phyloP scores from a whole-genome alignment of 2,888 invertebrate genomes.

The Uropetala carovei region DNA sequence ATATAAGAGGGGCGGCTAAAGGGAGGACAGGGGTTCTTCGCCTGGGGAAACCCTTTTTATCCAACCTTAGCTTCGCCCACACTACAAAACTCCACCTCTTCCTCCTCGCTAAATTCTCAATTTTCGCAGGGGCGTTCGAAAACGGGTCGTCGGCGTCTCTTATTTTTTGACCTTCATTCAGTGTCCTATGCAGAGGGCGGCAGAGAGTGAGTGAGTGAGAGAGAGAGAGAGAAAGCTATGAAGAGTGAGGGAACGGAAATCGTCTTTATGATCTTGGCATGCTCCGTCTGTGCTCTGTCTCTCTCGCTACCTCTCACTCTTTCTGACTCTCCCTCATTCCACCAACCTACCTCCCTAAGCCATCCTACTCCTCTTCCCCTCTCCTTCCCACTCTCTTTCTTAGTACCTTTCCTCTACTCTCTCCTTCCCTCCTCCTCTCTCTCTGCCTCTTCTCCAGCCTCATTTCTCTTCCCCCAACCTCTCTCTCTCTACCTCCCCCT shows the following conservation, averaged over 20 bases:
- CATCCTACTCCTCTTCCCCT: no score
- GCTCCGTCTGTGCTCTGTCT: not conserved
- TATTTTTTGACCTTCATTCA: conserved; percentile 2
- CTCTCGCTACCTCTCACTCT: no score
- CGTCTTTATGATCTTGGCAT: not conserved
- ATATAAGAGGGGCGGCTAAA: not conserved
- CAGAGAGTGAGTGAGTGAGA: not conserved
- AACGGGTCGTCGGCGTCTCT: not conserved
- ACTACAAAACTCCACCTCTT: not conserved
- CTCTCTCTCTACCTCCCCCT: not conserved
- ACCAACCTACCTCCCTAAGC: no score
- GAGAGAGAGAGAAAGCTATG: no score
- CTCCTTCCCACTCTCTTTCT: no score
- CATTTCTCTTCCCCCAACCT: conserved; percentile 5
- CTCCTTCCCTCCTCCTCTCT: not conserved
- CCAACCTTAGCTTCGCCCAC: no score
- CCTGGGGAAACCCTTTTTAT: conserved; percentile 16
- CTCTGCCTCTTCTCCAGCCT: no score
- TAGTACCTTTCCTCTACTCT: no score
- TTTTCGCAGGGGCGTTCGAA: not conserved
- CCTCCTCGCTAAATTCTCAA: not conserved
- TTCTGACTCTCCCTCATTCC: no score
- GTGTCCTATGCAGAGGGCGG: not conserved
- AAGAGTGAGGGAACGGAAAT: not conserved
- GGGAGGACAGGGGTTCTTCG: not conserved